phyloP scores from a whole-genome alignment of 2,888 invertebrate genomes.

The Phengaris alcon region DNA sequence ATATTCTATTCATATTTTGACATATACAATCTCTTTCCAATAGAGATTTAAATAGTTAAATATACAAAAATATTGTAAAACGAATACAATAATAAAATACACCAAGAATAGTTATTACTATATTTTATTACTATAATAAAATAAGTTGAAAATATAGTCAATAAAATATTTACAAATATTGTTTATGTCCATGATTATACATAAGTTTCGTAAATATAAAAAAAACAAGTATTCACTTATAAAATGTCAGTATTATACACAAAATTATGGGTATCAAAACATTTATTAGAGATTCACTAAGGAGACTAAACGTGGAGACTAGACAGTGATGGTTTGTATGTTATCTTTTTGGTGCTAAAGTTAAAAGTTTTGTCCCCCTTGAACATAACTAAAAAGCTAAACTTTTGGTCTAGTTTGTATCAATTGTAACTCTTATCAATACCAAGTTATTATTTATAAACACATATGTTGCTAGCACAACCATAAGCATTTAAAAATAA shows the following conservation, averaged over 20 bases:
- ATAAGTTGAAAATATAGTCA: not conserved
- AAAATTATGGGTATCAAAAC: not conserved
- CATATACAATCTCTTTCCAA: not conserved
- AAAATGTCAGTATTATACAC: too few species aligned
- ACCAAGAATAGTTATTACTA: not conserved
- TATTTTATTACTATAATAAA: not conserved
- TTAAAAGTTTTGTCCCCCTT: not conserved
- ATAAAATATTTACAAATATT: conserved; percentile 3
- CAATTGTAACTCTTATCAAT: not conserved
- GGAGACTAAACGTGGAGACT: not conserved
- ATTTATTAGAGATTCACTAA: not conserved
- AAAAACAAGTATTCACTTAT: not conserved
- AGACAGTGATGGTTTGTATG: too few species aligned
- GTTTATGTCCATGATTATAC: not conserved
- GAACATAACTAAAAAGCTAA: not conserved
- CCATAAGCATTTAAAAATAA: not conserved
- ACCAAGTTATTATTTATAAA: not conserved
- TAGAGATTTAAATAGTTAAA: not conserved
- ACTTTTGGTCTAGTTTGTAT: not conserved
- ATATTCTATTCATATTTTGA: not conserved
- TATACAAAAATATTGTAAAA: not conserved
- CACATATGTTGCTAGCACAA: not conserved
- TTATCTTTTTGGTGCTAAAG: too few species aligned
- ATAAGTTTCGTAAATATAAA: not conserved
- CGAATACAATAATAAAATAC: not conserved